A percentile compares a stretch with the other conserved stretches of the same genome.
Evolutionary conservation across 2,797 vertebrate species (phyloP).

Genomic region (Emydoidea blandingii): DNA sequence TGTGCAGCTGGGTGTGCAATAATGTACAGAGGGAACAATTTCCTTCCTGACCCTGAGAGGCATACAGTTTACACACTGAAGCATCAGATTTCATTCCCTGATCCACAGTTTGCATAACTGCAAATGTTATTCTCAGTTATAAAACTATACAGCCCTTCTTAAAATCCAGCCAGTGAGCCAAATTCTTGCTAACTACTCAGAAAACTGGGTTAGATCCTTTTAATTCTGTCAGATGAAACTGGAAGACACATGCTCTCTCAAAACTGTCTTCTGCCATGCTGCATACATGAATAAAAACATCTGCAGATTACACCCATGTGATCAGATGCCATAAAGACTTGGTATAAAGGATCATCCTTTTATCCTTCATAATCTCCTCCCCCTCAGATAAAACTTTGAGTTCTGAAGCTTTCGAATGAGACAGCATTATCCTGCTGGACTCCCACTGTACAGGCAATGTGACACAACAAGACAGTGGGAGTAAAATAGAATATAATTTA

Average conservation of each 20-base stretch:
- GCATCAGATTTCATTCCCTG: not conserved
- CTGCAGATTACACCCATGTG: conserved; percentile 3
- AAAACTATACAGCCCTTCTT: not conserved
- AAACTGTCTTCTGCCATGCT: not conserved
- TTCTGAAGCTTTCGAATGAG: conserved; percentile 28
- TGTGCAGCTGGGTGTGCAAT: not conserved
- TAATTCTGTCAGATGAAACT: not conserved
- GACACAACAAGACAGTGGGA: not conserved
- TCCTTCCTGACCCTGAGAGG: not conserved
- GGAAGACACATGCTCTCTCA: not conserved
- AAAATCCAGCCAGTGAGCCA: not conserved
- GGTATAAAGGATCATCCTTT: conserved; percentile 46
- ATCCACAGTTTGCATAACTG: not conserved
- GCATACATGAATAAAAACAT: conserved; percentile 16
- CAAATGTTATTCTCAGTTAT: not conserved
- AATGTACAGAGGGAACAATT: not conserved
- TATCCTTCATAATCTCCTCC: conserved; percentile 66
- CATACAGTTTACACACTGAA: not conserved
- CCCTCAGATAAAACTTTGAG: conserved; percentile 56
- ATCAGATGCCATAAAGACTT: conserved; percentile 43
- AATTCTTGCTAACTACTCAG: not conserved
- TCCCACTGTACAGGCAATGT: not conserved
- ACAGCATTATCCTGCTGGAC: not conserved
- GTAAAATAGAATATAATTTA: conserved; percentile 20
- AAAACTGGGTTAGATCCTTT: not conserved